Evolutionary conservation across 1,140 invertebrate genomes (phyloP).

Genomic region (Formica exsecta): DNA sequence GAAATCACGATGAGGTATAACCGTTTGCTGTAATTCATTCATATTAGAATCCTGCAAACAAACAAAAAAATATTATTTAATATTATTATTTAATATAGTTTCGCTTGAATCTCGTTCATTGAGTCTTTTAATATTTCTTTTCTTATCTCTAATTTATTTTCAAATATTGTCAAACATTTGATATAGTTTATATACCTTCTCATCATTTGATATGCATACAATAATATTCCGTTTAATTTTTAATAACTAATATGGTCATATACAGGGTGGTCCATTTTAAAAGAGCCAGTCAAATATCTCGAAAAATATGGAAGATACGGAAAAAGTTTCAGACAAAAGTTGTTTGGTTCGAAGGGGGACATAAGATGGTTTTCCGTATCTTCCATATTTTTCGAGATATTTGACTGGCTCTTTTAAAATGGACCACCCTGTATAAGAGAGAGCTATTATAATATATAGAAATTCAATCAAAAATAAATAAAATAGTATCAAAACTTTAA

Average conservation of each 20-base stretch:
- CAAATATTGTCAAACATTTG: background rate
- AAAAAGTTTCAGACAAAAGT: too few species aligned
- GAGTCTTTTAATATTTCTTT: background rate
- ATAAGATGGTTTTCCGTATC: too few species aligned
- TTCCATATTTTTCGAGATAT: too few species aligned
- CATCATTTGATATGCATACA: background rate
- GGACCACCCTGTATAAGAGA: too few species aligned
- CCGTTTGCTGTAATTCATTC: slow-evolving; percentile 89
- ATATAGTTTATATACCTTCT: background rate
- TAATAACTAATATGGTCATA: background rate
- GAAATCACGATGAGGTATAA: slow-evolving; percentile 92
- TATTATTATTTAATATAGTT: background rate
- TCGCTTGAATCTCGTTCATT: background rate
- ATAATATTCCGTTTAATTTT: slow-evolving; percentile 2
- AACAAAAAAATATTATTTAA: background rate
- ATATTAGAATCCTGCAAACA: slow-evolving; percentile 82
- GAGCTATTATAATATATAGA: too few species aligned
- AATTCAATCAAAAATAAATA: too few species aligned
- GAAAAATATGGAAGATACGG: too few species aligned
- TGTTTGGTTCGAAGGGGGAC: too few species aligned
- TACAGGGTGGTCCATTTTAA: background rate
- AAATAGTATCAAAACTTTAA: too few species aligned
- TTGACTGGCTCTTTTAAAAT: too few species aligned
- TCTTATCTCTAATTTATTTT: too few species aligned
- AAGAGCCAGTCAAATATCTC: too few species aligned